A percentile compares a stretch with the other conserved stretches of the same genome.
Evolutionary conservation across 2,113 vertebrate species (phyloP).

Genomic region (Zosterops borbonicus): DNA sequence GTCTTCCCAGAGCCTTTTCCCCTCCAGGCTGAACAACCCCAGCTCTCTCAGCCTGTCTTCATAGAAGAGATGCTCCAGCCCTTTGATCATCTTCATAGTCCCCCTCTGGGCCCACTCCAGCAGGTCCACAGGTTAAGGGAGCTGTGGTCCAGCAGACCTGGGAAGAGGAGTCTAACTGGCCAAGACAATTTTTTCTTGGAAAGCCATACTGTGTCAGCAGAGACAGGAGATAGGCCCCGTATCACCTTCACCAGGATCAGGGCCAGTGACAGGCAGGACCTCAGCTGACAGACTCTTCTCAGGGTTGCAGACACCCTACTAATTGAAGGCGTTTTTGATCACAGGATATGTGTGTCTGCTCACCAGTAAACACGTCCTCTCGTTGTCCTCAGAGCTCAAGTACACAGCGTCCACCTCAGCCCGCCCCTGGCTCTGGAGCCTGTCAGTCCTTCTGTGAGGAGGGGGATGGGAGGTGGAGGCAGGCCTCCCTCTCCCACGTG

Average conservation of each 20-base stretch:
- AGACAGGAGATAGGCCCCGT: neutral
- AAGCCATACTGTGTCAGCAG: neutral
- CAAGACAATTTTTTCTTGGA: neutral
- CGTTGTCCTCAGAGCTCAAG: neutral
- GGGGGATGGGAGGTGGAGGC: neutral
- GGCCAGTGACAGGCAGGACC: neutral
- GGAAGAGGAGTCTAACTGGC: neutral
- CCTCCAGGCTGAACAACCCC: neutral
- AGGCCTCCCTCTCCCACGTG: neutral
- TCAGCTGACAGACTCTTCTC: neutral
- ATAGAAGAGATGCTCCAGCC: neutral
- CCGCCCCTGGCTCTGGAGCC: neutral
- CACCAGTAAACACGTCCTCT: neutral
- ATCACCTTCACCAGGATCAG: neutral
- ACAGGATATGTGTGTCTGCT: accelerated
- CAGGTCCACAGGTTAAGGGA: neutral
- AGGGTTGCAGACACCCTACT: accelerated
- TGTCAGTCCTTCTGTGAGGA: neutral
- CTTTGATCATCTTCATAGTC: neutral
- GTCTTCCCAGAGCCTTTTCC: neutral
- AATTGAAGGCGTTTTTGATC: neutral
- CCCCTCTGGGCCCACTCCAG: neutral
- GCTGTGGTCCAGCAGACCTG: neutral
- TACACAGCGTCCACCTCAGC: neutral
- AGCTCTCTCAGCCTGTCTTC: neutral